phyloP scores from a whole-genome alignment of 1,140 invertebrate species.

The Caerostris darwini region DNA sequence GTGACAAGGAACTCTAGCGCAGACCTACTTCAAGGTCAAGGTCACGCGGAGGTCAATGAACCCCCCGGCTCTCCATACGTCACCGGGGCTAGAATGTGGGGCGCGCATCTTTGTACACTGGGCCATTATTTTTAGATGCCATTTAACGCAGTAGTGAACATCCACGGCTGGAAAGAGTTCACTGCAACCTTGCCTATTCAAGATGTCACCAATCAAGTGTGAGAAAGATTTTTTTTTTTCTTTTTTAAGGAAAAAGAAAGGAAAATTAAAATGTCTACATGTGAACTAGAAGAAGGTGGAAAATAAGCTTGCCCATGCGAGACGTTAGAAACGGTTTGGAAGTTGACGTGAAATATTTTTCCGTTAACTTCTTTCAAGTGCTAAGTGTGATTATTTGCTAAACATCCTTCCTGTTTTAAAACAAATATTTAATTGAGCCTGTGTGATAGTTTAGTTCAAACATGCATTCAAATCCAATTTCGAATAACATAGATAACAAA shows the following conservation, averaged over 20 bases:
- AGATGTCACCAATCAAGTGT: not conserved
- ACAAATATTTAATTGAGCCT: too few relatives aligned
- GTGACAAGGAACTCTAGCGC: conserved; percentile 71
- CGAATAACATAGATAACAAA: too few relatives aligned
- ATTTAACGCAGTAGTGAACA: conserved; percentile 31
- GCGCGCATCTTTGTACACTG: conserved; percentile 14
- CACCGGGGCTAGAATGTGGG: conserved; percentile 57
- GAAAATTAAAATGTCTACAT: not conserved
- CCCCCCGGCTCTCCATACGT: conserved; percentile 61
- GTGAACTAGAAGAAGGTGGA: not conserved
- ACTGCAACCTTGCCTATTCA: not conserved
- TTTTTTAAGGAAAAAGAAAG: conserved; percentile 10
- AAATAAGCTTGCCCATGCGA: not conserved
- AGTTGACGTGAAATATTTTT: not conserved
- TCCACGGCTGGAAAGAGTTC: not conserved
- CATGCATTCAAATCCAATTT: too few relatives aligned
- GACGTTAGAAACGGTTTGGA: not conserved
- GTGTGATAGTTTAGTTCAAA: too few relatives aligned
- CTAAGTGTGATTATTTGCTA: not conserved
- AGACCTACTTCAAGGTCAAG: conserved; percentile 76
- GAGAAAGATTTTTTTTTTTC: not conserved
- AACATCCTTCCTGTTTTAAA: not conserved
- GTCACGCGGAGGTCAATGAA: conserved; percentile 69
- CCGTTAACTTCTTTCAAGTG: not conserved
- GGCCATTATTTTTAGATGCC: conserved; percentile 58